Evolutionary conservation across 2,888 invertebrate genomes (phyloP), one percentile per base, ranked within the genome.

Genomic region (Ormia ochracea): DNA sequence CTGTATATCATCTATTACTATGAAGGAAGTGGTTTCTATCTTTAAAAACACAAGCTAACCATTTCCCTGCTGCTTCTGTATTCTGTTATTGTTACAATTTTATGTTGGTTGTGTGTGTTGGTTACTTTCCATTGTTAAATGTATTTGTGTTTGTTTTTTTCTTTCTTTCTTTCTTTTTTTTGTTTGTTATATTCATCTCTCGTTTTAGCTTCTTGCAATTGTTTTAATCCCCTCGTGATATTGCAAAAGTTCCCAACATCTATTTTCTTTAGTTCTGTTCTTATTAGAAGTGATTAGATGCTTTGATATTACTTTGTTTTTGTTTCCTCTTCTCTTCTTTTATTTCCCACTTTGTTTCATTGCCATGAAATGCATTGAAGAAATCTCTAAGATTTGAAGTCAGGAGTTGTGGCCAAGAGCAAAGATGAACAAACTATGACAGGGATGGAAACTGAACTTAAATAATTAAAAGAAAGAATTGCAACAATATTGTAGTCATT

Each of bases 281-380:
- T 88, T 88, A 87, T 88, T 87, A 86, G 88, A 86, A 87, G 87
- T 86, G 88, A 88, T 88, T 88, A 88, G 87, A 86, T 85, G 82
- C 72, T 82, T 82, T 81, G 69, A 80, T 74, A 79, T 48, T 79
- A 68, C 73, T 80, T 70, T n/a, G 26, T 43, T 4, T 5, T 61
- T 12, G 21, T 58, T 28, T n/a, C 4, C 10, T 36, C 19, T 26
- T 17, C n/a, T 56, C 31, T 6, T 4, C 10, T 21, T 43, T 23
- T n/a, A n/a, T 21, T 10, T 21, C 6, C 6, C n/a, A 4, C 21
- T 21, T 54, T 17, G 14, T n/a, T 31, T 21, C 17, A 59, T 56
- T 48, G 31, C 14, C 36, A 45, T 33, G 48, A 50, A 72, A 43
- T 68, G 70, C 72, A 56, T 33, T 61, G 26, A 65, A 61, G 70